Conservation (phyloP, 2,113 vertebrate genomes). For the Syrrhaptes paradoxus region DNA sequence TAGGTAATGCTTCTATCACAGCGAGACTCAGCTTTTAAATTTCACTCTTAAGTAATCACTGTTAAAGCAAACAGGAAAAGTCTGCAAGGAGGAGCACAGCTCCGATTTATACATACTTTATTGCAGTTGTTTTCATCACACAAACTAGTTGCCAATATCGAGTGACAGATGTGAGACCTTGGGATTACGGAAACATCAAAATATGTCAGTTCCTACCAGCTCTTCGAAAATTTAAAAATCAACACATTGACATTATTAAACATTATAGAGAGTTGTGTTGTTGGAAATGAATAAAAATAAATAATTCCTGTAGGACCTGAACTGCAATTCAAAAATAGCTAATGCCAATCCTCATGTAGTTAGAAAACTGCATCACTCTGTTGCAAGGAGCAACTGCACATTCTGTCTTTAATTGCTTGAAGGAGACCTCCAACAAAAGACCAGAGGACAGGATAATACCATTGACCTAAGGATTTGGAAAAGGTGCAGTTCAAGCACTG, state of each 20-base stretch:
- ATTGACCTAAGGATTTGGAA: neutral
- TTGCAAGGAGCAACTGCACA: neutral
- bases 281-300: neutral
- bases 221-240: neutral
- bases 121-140: neutral
- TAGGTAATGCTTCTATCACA: neutral
- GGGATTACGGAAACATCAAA: constrained; percentile 3
- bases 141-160: neutral
- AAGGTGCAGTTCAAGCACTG: neutral
- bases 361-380: neutral
- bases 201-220: neutral
- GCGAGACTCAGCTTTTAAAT: neutral
- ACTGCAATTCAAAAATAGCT: neutral
- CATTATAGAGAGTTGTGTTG: neutral
- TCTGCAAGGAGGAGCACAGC: neutral
- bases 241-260: neutral
- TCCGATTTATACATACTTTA: neutral
- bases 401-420: neutral
- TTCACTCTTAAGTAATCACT: neutral
- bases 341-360: neutral
- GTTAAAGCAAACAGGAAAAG: neutral
- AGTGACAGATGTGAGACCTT: neutral
- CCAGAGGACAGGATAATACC: neutral
- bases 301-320: neutral
- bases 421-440: neutral